These are phyloP conservation scores for Uloborus plumipes DNA, from an alignment of 2,888 invertebrate genomes.

Conservation along the genomic window DNA sequence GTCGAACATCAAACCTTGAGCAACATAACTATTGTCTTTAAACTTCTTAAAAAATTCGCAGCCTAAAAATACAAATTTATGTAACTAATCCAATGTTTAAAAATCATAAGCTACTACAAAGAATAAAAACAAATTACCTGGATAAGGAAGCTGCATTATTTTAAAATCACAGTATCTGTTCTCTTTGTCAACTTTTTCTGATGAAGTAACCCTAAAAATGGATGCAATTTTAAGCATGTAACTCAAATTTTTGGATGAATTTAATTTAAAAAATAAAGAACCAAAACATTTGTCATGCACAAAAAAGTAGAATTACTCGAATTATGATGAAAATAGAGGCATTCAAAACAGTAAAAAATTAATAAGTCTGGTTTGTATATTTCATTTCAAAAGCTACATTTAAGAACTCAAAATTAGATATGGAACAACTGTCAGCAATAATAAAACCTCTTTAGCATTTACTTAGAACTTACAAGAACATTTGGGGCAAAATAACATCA, in stretches of 20 bases:
- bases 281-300: too few relatives aligned
- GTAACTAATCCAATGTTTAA: too few relatives aligned
- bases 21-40: slow-evolving; percentile 80
- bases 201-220: slow-evolving; percentile 80
- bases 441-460: too few relatives aligned
- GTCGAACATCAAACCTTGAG: slow-evolving; percentile 79
- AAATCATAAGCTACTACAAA: too few relatives aligned
- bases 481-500: too few relatives aligned
- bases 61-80: slow-evolving; percentile 69
- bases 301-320: background rate
- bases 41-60: slow-evolving; percentile 86
- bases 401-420: too few relatives aligned
- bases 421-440: too few relatives aligned
- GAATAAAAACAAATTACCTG: slow-evolving; percentile 72
- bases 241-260: too few relatives aligned
- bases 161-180: slow-evolving; percentile 82
- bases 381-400: too few relatives aligned
- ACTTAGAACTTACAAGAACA: too few relatives aligned
- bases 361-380: too few relatives aligned
- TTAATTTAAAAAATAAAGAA: too few relatives aligned
- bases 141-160: slow-evolving; percentile 82
- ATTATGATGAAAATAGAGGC: background rate
- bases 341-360: background rate
- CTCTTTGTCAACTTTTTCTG: slow-evolving; percentile 85
- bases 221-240: background rate